Evolutionary conservation across 2,113 vertebrate genomes (phyloP).

Genomic region (Tenrec ecaudatus): DNA sequence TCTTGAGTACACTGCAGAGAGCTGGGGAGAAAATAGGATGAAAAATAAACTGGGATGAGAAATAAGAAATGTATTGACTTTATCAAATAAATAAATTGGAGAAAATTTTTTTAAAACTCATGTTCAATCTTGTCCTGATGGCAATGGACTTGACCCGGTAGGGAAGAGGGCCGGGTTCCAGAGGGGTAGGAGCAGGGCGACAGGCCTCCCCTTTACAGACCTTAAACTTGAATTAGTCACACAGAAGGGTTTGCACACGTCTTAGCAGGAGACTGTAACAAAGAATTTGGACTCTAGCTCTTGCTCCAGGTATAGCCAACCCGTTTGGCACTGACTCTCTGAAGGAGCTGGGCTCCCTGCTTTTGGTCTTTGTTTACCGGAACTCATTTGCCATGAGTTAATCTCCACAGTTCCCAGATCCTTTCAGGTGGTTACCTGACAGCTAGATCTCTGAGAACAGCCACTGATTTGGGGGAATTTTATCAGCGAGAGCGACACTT

Average conservation of each 20-base stretch:
- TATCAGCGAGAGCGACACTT: background rate
- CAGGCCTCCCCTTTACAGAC: background rate
- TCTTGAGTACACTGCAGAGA: too few species aligned
- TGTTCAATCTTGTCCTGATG: background rate
- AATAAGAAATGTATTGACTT: background rate
- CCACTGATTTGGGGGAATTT: background rate
- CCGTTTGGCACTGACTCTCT: background rate
- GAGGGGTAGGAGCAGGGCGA: rapidly evolving
- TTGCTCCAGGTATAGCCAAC: too few species aligned
- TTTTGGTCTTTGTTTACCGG: background rate
- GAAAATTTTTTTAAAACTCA: too few species aligned
- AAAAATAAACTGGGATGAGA: background rate
- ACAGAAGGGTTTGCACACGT: background rate
- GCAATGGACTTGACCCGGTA: background rate
- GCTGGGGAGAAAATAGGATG: background rate
- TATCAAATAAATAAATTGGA: too few species aligned
- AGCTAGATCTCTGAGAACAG: background rate
- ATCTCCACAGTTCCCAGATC: background rate
- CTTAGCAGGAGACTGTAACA: background rate
- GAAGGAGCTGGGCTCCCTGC: background rate
- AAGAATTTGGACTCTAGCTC: background rate
- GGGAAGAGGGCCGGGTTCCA: background rate
- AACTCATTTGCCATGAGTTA: background rate
- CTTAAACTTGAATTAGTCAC: background rate
- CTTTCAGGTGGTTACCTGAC: background rate